A percentile compares a stretch with the other conserved stretches of the same genome.
These are phyloP conservation scores for Drosophila nr. medialis DNA, from an alignment of 2,888 invertebrate species.

Conservation along the genomic window DNA sequence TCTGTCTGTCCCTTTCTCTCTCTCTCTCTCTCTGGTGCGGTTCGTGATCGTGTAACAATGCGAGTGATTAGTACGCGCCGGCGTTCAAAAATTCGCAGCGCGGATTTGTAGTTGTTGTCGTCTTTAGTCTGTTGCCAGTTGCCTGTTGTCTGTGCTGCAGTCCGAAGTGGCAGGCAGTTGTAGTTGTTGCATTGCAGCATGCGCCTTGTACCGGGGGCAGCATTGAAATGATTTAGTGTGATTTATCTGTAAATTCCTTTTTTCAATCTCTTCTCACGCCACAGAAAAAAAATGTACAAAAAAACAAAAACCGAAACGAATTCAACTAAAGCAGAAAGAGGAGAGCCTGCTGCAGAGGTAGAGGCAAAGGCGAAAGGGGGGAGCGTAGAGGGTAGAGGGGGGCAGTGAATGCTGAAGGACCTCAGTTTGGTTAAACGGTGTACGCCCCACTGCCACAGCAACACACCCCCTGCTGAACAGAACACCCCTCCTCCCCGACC, in stretches of 20 bases:
- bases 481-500: background rate
- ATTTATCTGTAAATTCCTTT: slow-evolving; percentile 82
- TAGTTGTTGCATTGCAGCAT: slow-evolving; percentile 72
- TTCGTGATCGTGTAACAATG: slow-evolving; percentile 77
- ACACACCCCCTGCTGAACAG: slow-evolving; percentile 7
- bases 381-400: no score
- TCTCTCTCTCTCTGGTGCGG: background rate
- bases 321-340: slow-evolving; percentile 1
- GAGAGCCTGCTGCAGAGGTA: background rate
- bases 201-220: slow-evolving; percentile 60
- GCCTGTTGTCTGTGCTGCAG: slow-evolving; percentile 14
- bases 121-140: slow-evolving; percentile 15
- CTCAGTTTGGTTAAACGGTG: slow-evolving; percentile 55
- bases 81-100: slow-evolving; percentile 69
- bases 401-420: slow-evolving; percentile 45
- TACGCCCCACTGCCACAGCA: slow-evolving; percentile 48
- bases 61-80: slow-evolving; percentile 81
- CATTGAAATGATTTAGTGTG: slow-evolving; percentile 82
- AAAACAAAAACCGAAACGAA: slow-evolving; percentile 27
- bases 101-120: slow-evolving; percentile 19
- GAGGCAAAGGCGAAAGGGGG: background rate
- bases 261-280: slow-evolving; percentile 83
- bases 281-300: slow-evolving; percentile 33
- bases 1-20: background rate
- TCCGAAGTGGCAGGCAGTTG: slow-evolving; percentile 32